phyloP scores from a whole-genome alignment of 1,140 invertebrate genomes.

The Brachionus asplanchnoidis region DNA sequence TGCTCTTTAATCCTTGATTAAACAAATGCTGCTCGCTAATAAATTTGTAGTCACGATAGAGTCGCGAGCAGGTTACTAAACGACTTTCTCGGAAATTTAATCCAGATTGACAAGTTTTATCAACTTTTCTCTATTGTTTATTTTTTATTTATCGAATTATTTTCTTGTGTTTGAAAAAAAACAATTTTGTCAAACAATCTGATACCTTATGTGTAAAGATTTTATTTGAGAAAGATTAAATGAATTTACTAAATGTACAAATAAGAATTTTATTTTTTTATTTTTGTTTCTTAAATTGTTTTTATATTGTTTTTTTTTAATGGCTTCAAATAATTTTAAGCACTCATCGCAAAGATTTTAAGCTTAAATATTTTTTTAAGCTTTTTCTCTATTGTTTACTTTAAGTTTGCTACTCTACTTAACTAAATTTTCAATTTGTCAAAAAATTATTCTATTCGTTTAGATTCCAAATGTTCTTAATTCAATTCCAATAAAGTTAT shows the following conservation, averaged over 20 bases:
- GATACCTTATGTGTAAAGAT: neutral
- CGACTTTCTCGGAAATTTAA: neutral
- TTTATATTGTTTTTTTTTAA: neutral
- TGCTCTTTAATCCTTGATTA: neutral
- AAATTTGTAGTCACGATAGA: slow-evolving; percentile 4
- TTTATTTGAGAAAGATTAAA: neutral
- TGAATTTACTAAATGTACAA: neutral
- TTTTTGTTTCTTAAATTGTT: neutral
- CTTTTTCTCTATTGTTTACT: neutral
- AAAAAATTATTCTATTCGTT: neutral
- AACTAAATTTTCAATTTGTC: neutral
- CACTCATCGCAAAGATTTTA: neutral
- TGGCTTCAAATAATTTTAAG: neutral
- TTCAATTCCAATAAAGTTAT: no score
- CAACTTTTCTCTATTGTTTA: neutral
- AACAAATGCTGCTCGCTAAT: neutral
- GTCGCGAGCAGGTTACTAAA: neutral
- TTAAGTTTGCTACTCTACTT: neutral
- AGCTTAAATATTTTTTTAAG: neutral
- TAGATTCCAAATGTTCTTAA: no score
- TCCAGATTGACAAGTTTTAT: neutral
- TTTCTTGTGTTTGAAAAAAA: neutral
- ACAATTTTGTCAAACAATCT: neutral
- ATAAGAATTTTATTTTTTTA: neutral
- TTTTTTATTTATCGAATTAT: neutral